Percentiles rank a stretch among this genome's conserved stretches.
phyloP scores from a whole-genome alignment of 2,113 vertebrate species.

The Equus przewalskii region DNA sequence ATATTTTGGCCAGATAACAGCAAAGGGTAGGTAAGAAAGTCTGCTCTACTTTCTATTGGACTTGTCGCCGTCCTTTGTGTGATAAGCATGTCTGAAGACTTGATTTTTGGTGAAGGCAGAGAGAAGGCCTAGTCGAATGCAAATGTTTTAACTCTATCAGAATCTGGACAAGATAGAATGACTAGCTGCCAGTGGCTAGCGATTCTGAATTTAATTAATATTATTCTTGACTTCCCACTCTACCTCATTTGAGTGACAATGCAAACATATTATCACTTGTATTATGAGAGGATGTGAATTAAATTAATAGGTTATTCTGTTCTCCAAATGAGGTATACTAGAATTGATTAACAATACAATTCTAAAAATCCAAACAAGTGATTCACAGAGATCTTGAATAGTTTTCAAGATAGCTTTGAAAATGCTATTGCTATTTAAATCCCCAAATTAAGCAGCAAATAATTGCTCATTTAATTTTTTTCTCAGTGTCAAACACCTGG shows the following conservation, averaged over 20 bases:
- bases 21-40: neutral
- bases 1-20: neutral
- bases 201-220: neutral
- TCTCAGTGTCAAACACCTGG: neutral
- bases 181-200: neutral
- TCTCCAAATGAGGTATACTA: neutral
- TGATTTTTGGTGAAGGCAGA: slow-evolving; percentile 7
- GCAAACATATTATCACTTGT: neutral
- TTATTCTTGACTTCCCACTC: neutral
- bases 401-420: neutral
- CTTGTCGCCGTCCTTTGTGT: neutral
- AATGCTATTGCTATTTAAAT: neutral
- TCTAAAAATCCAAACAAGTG: neutral
- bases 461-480: neutral
- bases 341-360: neutral
- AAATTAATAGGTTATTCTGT: neutral
- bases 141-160: neutral
- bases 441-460: neutral
- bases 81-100: neutral
- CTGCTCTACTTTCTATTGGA: neutral
- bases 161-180: neutral
- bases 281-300: neutral
- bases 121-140: neutral
- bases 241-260: neutral
- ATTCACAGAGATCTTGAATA: neutral